Base-by-base conservation (phyloP, 2,888 invertebrate genomes). In the Cerastoderma edule region DNA sequence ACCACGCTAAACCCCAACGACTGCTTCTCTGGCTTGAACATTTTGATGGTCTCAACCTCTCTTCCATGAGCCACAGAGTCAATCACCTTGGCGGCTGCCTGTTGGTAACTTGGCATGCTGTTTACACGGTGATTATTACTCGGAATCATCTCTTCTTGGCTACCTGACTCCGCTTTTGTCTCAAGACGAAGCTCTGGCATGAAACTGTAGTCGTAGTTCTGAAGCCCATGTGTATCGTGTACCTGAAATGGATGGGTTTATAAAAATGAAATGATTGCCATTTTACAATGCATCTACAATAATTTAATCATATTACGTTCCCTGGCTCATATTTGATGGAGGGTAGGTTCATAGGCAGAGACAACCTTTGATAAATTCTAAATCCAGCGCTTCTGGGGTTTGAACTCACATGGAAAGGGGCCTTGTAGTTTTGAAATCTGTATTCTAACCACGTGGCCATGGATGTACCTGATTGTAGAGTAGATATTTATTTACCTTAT, bases 201-300 rank as follows among this genome's bases (percentile, higher is more conserved):
- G 64, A 99, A 97, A 91, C 98, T 97, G 93, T 98, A 98, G 93
- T 98, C 98, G 66, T 96, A 96, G 2, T 70, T 70, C 22, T 77
- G 79, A 10, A 82, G 48, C 0, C 70, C 75, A 16, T 70, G 63
- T 28, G 68, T 75, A 19, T 78, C 75, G 46, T 73, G 71, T n/a
- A 78, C 81, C 81, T 81, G 44, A 5, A 65, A 46, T 39, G 10
- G 54, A n/a, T n/a, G n/a, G n/a, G n/a, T n/a, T n/a, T n/a, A n/a
- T n/a, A n/a, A n/a, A n/a, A n/a, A n/a, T n/a, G n/a, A n/a, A n/a
- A n/a, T n/a, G n/a, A n/a, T n/a, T n/a, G n/a, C n/a, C n/a, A n/a
- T n/a, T n/a, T n/a, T n/a, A n/a, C n/a, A n/a, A n/a, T n/a, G n/a
- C n/a, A n/a, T n/a, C n/a, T n/a, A n/a, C n/a, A n/a, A n/a, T n/a